Base-by-base conservation (phyloP, 2,113 vertebrate species). In the Epinephelus lanceolatus region DNA sequence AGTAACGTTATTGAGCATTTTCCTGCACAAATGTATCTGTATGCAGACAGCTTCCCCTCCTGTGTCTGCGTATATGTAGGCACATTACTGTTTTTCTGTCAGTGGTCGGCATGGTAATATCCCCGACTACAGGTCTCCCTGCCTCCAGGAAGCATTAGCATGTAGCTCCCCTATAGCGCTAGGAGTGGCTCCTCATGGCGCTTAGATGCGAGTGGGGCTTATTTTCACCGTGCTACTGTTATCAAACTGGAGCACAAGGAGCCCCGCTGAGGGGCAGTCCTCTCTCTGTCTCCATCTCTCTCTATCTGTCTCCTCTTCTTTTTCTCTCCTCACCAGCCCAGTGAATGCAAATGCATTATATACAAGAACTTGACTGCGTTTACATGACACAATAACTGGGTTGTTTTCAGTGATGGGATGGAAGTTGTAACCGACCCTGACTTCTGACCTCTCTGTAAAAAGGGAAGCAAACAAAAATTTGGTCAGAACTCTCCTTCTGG, bases 241-340 rank as follows among this genome's bases (percentile, higher is more conserved):
- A 96, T 95, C 95, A 96, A 94, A 88, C 89, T 87, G 81, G 72
- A 93, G 81, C 92, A 95, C 86, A 62, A 74, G 85, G 66, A 80
- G 63, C 84, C 89, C 93, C 92, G 89, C 94, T 81, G 87, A 88
- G 72, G 84, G 92, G 90, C 70, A 80, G 14, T 72, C 74, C 89
- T 83, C 87, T 68, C 30, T 81, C 79, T 76, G 17, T 79, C 37
- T 77, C 69, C 1, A 2, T 71, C 27, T 65, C 37, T 11, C 40
- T 40, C 21, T 33, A 67, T 81, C 40, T 53, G 76, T 72, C 59
- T 56, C 33, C 55, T 52, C n/a, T 51, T 45, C 23, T 33, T 59
- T 78, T 37, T 52, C 30, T 55, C 4, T 42, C 17, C 15, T 62
- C 51, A 25, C 7, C 12, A 8, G 53, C 53, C 11, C 3, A 33